phyloP scores from a whole-genome alignment of 2,888 invertebrate genomes.

The Fragum sueziense region DNA sequence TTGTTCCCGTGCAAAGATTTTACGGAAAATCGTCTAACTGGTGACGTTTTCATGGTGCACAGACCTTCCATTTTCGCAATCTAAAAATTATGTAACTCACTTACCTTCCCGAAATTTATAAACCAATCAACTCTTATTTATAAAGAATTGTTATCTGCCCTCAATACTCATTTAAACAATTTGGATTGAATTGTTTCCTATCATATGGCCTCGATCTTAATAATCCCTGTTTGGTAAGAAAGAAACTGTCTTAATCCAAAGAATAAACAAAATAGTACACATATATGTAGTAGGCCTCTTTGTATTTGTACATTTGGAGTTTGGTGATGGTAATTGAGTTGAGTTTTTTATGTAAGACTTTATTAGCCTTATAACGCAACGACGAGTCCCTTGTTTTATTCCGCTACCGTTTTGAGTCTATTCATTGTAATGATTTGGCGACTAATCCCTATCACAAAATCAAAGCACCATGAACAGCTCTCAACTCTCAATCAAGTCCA shows the following conservation, averaged over 20 bases:
- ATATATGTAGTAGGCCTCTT: no score
- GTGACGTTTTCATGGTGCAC: no score
- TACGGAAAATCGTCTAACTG: no score
- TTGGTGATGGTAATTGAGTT: no score
- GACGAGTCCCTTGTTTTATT: no score
- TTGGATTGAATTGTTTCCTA: slow-evolving; percentile 11
- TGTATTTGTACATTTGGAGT: no score
- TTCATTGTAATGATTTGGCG: neutral
- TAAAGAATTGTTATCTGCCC: neutral
- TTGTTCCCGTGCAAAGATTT: no score
- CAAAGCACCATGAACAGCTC: neutral
- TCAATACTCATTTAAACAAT: neutral
- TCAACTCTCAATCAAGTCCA: neutral
- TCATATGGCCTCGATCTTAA: neutral
- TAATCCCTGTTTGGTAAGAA: neutral
- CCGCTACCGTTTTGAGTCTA: no score
- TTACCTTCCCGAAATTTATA: neutral
- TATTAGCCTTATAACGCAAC: no score
- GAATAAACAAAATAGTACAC: no score
- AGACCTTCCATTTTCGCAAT: no score
- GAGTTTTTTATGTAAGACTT: no score
- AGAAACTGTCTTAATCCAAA: neutral
- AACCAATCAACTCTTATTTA: neutral
- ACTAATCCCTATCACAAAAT: neutral
- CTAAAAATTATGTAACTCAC: neutral